Evolutionary conservation across 2,797 vertebrate genomes (phyloP), one percentile per base, ranked within the genome.

Genomic region (Setipinna tenuifilis): DNA sequence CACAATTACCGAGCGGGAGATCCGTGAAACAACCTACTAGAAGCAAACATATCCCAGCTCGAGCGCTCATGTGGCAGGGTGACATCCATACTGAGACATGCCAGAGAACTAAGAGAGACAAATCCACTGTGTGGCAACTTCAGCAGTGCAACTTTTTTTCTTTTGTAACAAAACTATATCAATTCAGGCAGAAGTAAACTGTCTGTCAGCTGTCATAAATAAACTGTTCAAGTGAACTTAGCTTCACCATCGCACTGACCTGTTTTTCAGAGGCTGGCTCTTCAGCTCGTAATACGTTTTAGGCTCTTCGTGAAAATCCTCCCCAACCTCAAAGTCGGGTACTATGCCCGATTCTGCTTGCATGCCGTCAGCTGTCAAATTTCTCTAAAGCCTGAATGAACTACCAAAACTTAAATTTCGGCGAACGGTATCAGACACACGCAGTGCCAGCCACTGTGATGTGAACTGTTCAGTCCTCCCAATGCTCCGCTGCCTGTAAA

Each of bases 241-340:
- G 92, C 92, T 93, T 91, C 89, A 44, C n/a, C 46, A 50, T 65
- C 84, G 1, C 89, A 95, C 97, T 96, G 96, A 98, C 98, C 98
- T 99, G 97, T 94, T 97, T 93, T 96, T 96, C 89, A 98, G 91
- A n/a, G 97, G 98, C 89, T 98, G 97, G 93, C 98, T 99, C 95
- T 98, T 99, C 94, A 99, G 91, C 93, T 99, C 97, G 95, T 99
- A 99, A 92, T 98, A 98, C 84, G 97, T 98, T 95, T 99, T 99
- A 59, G 97, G 97, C 90, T 99, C 98, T 92, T 98, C 97, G 88
- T 97, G 97, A 92, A 98, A 97, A 93, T 98, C 97, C 92, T 98
- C 98, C 88, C 95, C 97, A 65, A 96, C 97, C 92, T 98, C 97
- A 92, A 98, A 98, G 95, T 99, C 98, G 89, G 97, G 93, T 93